Percentiles rank a stretch among this genome's conserved stretches.
phyloP scores from a whole-genome alignment of 1,140 invertebrate species.

The Plodia interpunctella region DNA sequence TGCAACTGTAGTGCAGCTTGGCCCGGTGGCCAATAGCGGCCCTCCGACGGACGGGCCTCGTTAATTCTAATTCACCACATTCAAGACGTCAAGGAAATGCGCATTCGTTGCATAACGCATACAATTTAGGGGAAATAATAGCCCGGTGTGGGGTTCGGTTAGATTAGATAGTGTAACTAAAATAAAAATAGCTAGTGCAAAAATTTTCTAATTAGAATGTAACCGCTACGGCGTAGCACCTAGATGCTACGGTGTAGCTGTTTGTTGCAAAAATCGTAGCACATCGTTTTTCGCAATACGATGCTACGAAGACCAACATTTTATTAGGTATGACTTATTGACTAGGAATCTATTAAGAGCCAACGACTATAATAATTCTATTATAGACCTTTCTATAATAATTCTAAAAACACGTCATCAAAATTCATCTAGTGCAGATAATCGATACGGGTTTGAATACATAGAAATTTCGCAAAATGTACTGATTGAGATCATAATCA shows the following conservation, averaged over 20 bases:
- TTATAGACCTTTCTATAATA: too few relatives aligned
- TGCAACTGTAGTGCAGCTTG: slow-evolving; percentile 6
- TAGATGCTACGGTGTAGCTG: neutral
- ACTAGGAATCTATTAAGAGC: too few relatives aligned
- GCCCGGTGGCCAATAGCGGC: neutral
- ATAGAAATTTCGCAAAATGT: too few relatives aligned
- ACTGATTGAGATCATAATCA: too few relatives aligned
- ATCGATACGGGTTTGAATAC: too few relatives aligned
- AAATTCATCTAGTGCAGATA: too few relatives aligned
- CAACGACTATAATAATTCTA: too few relatives aligned
- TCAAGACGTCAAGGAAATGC: slow-evolving; percentile 5
- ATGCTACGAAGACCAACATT: neutral
- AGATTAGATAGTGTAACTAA: too few relatives aligned
- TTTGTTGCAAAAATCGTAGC: slow-evolving; percentile 1
- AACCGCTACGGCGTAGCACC: neutral
- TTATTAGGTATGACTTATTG: too few relatives aligned
- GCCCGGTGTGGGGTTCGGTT: neutral
- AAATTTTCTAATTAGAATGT: neutral
- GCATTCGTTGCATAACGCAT: neutral
- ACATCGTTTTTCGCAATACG: neutral
- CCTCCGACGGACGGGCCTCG: neutral
- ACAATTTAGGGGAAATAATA: neutral
- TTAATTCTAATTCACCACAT: slow-evolving; percentile 4
- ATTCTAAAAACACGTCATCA: too few relatives aligned
- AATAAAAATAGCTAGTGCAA: neutral